A percentile compares a stretch with the other conserved stretches of the same genome.
phyloP scores from a whole-genome alignment of 2,113 vertebrate species.

The Nerophis lumbriciformis region DNA sequence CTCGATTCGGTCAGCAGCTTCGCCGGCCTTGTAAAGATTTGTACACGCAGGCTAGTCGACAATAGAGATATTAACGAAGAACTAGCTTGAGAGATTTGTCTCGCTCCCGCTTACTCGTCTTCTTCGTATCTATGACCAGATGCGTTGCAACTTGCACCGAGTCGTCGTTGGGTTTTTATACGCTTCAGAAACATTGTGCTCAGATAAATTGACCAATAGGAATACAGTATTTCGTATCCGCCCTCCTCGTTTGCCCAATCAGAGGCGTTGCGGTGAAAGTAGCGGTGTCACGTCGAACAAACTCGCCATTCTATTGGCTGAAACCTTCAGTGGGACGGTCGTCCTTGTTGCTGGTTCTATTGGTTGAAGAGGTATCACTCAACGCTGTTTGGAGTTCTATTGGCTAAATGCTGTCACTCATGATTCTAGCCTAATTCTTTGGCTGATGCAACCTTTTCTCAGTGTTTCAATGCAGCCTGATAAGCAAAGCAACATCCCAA shows the following conservation, averaged over 20 bases:
- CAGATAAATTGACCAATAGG: neutral
- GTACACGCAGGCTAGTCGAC: neutral
- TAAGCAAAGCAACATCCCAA: conserved; percentile 18
- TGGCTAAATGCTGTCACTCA: conserved; percentile 30
- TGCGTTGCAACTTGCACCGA: conserved; percentile 25
- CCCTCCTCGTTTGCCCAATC: neutral
- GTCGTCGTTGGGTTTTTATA: conserved; percentile 26
- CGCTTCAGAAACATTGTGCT: neutral
- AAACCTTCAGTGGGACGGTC: fast-evolving
- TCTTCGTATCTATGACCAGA: neutral
- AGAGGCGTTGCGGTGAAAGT: neutral
- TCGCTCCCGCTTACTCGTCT: neutral
- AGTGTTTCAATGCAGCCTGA: conserved; percentile 47
- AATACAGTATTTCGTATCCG: too few species aligned
- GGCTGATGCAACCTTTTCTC: conserved; percentile 70
- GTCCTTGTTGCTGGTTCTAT: fast-evolving
- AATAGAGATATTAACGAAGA: too few species aligned
- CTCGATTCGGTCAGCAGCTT: conserved; percentile 23
- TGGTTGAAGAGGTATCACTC: conserved; percentile 24
- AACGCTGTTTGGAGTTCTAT: neutral
- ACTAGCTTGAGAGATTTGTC: too few species aligned
- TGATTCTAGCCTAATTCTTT: neutral
- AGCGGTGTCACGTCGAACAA: neutral
- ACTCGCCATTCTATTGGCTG: conserved; percentile 26
- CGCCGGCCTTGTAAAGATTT: conserved; percentile 8